Evolutionary conservation across 2,113 vertebrate species (phyloP), one percentile per base, ranked within the genome.

Genomic region (Larimichthys crocea): DNA sequence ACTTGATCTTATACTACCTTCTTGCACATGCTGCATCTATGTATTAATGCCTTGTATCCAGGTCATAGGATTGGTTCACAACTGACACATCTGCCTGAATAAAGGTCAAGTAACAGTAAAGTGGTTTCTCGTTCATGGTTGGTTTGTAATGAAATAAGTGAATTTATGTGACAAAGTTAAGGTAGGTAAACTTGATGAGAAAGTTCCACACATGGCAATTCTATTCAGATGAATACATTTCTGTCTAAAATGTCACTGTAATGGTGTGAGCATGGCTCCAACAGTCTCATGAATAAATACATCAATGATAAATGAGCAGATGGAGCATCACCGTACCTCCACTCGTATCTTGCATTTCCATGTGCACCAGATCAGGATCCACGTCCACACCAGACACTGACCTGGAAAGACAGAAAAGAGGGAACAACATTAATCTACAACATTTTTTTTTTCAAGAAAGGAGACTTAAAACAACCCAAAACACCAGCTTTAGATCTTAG

Each of bases 301-400:
- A 44, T 4, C 9, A 59, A 50, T 44, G 17, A 20, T 56, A 29
- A 52, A 67, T 56, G 26, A 65, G 24, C 1, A 69, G 24, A 29
- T 61, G 48, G 24, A 68, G 63, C 2, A 24, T 59, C 15, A 62
- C 35, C 10, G 3, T 79, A 99, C 98, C 98, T 97, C 97, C 98
- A 90, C 94, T 95, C 4, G 92, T 86, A 79, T 98, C 98, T 84
- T 97, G 97, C 92, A 97, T 96, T 90, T 99, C 98, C 97, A 99
- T 96, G 92, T 99, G 98, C 89, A 99, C 96, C 90, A 99, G 85
- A 89, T 98, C 95, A 57, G 96, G 95, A 79, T 98, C 96, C 60
- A 94, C 74, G 0, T 99, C 98, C 91, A 98, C 96, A 74, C 94
- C 95, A 50, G 96, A 94, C 71, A 98, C 95, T 17, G 98, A 96